These are phyloP conservation scores for Ailurus styani DNA, from an alignment of 2,113 vertebrate species.

Conservation along the genomic window DNA sequence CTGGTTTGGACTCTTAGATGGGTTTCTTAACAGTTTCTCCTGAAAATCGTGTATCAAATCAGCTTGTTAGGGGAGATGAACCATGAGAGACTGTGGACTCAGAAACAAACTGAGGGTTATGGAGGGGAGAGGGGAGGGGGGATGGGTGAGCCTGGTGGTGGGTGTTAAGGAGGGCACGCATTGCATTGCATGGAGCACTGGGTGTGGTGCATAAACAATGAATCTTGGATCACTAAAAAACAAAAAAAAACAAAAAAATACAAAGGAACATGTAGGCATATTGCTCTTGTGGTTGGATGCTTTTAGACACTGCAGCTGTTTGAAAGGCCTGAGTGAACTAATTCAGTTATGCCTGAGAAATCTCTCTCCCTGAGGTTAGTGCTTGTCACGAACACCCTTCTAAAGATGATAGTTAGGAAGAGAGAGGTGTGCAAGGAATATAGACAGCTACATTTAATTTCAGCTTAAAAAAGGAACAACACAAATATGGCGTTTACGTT, in stretches of 20 bases:
- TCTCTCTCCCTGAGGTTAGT: background rate
- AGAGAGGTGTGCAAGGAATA: background rate
- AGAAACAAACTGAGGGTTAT: no score
- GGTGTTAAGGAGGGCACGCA: no score
- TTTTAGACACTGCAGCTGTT: constrained; percentile 39
- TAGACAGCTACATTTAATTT: background rate
- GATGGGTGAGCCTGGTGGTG: no score
- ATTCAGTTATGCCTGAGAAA: constrained; percentile 29
- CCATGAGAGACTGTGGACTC: no score
- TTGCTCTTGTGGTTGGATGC: background rate
- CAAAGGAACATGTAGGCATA: background rate
- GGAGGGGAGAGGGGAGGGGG: no score
- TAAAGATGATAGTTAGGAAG: background rate
- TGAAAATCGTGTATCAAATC: background rate
- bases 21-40: constrained; percentile 7
- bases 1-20: background rate
- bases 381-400: background rate
- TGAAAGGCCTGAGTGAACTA: background rate
- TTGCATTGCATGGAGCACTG: no score
- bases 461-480: background rate
- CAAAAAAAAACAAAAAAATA: no score
- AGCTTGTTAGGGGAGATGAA: no score
- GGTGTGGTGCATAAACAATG: no score
- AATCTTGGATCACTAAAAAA: no score
- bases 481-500: background rate